phyloP scores from a whole-genome alignment of 2,888 invertebrate genomes.

The Nemurella pictetii region DNA sequence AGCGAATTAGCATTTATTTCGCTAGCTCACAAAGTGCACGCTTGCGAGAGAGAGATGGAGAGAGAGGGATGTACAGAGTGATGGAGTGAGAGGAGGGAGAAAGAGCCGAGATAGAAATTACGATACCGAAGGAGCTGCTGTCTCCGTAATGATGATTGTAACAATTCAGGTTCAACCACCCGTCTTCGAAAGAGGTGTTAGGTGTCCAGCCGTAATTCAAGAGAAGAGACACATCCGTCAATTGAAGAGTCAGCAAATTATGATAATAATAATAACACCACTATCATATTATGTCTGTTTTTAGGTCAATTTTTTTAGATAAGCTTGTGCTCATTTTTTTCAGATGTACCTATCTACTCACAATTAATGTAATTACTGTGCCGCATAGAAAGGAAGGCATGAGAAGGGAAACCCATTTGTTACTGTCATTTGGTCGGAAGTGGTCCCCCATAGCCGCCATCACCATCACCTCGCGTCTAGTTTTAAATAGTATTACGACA shows the following conservation, averaged over 20 bases:
- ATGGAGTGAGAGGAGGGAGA: constrained; percentile 5
- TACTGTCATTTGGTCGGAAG: constrained; percentile 9
- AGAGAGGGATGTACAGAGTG: constrained; percentile 21
- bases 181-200: background rate
- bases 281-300: background rate
- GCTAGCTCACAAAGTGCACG: background rate
- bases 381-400: background rate
- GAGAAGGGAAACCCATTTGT: background rate
- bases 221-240: background rate
- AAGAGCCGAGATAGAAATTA: background rate
- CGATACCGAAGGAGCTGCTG: background rate
- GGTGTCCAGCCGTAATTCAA: background rate
- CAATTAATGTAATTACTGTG: background rate
- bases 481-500: background rate
- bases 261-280: background rate
- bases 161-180: background rate
- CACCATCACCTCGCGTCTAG: background rate
- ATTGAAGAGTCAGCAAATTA: background rate
- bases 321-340: constrained; percentile 19
- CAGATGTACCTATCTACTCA: background rate
- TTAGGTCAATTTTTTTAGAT: constrained; percentile 16
- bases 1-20: background rate
- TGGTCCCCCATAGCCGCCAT: background rate
- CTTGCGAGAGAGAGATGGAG: constrained; percentile 15
- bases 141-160: background rate